Evolutionary conservation across 2,797 vertebrate species (phyloP).

Genomic region (Sitta carolinensis): DNA sequence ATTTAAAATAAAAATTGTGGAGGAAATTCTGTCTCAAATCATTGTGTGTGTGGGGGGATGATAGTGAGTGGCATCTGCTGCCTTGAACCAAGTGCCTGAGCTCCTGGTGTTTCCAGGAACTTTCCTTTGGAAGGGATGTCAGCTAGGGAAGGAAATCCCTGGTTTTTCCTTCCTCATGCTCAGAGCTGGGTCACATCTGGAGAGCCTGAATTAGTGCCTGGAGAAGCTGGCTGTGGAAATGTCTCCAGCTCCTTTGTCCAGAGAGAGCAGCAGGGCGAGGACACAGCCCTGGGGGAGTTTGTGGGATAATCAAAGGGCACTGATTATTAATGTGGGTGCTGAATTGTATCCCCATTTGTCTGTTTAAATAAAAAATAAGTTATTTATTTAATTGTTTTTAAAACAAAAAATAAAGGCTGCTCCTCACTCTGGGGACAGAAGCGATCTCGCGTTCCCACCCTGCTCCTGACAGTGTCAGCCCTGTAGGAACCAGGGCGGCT

Average conservation of each 20-base stretch:
- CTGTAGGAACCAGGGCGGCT: not conserved
- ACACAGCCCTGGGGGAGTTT: accelerated
- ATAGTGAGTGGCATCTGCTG: accelerated
- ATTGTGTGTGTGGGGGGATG: not conserved
- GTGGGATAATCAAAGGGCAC: too few relatives aligned
- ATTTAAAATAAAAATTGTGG: constrained; percentile 83
- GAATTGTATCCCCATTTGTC: too few relatives aligned
- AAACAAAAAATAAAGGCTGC: too few relatives aligned
- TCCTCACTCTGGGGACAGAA: accelerated
- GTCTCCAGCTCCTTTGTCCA: not conserved
- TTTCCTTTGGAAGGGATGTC: not conserved
- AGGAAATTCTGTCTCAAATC: constrained; percentile 49
- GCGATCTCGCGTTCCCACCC: accelerated
- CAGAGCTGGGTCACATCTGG: not conserved
- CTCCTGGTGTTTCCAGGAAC: not conserved
- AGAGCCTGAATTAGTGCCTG: not conserved
- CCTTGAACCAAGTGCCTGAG: accelerated
- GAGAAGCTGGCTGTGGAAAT: accelerated
- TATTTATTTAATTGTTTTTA: too few relatives aligned
- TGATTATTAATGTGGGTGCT: too few relatives aligned
- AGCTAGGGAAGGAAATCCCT: not conserved
- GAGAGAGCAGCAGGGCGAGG: not conserved
- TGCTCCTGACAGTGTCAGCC: accelerated
- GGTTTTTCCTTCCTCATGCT: accelerated
- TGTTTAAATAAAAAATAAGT: too few relatives aligned